Conservation (phyloP, 2,888 invertebrate genomes). For the Tuta absoluta region DNA sequence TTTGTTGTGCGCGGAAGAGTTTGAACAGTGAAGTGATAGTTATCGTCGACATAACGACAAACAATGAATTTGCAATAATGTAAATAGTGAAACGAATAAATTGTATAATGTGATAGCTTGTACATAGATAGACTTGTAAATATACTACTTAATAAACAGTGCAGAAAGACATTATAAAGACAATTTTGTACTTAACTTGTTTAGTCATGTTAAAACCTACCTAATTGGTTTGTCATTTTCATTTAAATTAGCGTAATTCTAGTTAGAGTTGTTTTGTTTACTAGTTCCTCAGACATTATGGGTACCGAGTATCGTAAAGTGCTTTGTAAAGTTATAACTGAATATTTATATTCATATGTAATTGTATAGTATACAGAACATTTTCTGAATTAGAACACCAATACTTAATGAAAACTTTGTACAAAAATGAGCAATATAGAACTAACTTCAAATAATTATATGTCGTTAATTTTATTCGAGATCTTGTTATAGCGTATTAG, state of each 20-base stretch:
- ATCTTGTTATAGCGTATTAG: constrained; percentile 72
- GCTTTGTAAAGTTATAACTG: constrained; percentile 62
- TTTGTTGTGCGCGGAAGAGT: constrained; percentile 60
- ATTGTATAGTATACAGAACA: constrained; percentile 68
- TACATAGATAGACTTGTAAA: constrained; percentile 72
- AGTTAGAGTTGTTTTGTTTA: constrained; percentile 56
- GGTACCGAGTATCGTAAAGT: constrained; percentile 59
- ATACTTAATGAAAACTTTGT: constrained; percentile 76
- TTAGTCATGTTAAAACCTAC: constrained; percentile 56
- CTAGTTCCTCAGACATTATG: constrained; percentile 66
- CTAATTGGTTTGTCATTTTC: constrained; percentile 44
- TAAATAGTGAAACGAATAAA: constrained; percentile 77
- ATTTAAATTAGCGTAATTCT: constrained; percentile 48
- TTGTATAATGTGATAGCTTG: constrained; percentile 80
- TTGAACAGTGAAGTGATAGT: constrained; percentile 51
- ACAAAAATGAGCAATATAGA: constrained; percentile 81
- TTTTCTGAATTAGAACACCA: constrained; percentile 78
- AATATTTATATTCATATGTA: constrained; percentile 56
- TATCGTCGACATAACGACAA: constrained; percentile 58
- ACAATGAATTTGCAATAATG: constrained; percentile 76
- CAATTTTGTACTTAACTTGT: constrained; percentile 74
- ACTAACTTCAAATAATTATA: constrained; percentile 66
- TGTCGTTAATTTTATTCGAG: constrained; percentile 68
- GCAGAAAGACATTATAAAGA: constrained; percentile 64
- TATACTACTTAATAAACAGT: constrained; percentile 64